Base-by-base conservation (phyloP, 2,888 invertebrate species). In the Macaria liturata region DNA sequence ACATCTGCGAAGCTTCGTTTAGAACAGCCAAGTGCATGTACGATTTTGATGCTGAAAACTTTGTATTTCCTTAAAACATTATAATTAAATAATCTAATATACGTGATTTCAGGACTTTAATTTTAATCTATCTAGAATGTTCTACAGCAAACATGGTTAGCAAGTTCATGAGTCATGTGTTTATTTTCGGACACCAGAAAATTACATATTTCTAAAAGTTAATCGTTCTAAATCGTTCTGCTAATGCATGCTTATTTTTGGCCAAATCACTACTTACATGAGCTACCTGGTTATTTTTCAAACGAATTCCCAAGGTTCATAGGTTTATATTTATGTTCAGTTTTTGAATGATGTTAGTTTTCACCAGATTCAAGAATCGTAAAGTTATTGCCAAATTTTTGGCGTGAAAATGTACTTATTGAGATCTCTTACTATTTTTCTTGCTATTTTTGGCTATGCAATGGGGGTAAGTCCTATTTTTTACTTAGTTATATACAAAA, bases 11-110 rank as follows among this genome's bases (percentile, higher is more conserved):
- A 65, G 80, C 80, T 2, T 82, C 88, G 0, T 90, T 82, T 54
- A 87, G 84, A 81, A 85, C 82, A 1, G 85, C 91, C 0, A 89
- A 86, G 69, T 90, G 91, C 64, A 84, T 88, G 83, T 90, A 88
- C 57, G 86, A 88, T 3, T 78, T 66, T 44, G 88, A 89, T 47
- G 73, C 90, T 0, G 72, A 76, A 32, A 86, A 80, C 63, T 89
- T 89, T 63, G 70, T 89, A 3, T 91, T 90, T 62, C 86, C 90
- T 43, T 90, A 62, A 79, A 3, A 37, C 4, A 6, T 7, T 37
- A 37, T 3, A 37, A 37, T 37, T 37, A 6, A 37, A 37, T 2
- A 20, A 20, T 20, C 20, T 20, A 20, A 20, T 20, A 20, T 20
- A 20, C 2, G 20, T 20, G 1, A 20, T 20, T 20, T 20, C 20